These are phyloP conservation scores for Elephantulus edwardii DNA, from an alignment of 2,113 vertebrate species.

Conservation along the genomic window DNA sequence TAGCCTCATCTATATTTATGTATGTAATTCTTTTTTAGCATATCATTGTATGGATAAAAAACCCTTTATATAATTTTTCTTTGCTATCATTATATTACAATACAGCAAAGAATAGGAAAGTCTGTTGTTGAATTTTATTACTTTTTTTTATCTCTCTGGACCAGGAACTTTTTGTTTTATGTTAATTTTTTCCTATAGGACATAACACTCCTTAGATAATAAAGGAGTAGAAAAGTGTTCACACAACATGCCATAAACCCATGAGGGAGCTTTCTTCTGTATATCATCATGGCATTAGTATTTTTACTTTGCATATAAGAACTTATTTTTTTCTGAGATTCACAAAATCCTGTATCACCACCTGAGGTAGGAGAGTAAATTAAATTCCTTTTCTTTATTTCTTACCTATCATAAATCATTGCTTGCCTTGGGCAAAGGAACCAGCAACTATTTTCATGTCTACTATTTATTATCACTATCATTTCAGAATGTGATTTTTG, in stretches of 20 bases:
- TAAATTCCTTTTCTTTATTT: conserved; percentile 39
- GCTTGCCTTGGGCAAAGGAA: conserved; percentile 33
- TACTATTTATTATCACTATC: conserved; percentile 55
- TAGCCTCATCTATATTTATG: not conserved
- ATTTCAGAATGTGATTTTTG: conserved; percentile 57
- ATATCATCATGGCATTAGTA: conserved; percentile 23
- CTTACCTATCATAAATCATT: conserved; percentile 38
- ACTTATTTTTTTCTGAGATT: conserved; percentile 10
- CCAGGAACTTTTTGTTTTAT: not conserved
- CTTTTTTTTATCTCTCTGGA: conserved; percentile 9
- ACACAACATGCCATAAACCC: not conserved
- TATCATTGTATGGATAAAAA: not conserved
- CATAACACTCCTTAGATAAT: not conserved
- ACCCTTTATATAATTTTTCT: not conserved
- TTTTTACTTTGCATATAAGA: conserved; percentile 47
- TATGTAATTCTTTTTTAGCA: too few relatives aligned
- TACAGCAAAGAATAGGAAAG: not conserved
- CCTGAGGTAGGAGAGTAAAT: conserved; percentile 46
- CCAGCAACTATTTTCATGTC: conserved; percentile 38
- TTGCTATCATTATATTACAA: not conserved
- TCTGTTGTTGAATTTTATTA: not conserved
- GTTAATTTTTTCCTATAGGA: conserved; percentile 21
- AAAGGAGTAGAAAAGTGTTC: not conserved
- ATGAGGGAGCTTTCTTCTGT: conserved; percentile 15
- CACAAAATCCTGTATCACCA: not conserved